Base-by-base conservation (phyloP, 2,113 vertebrate species). In the Terrapene triunguis region DNA sequence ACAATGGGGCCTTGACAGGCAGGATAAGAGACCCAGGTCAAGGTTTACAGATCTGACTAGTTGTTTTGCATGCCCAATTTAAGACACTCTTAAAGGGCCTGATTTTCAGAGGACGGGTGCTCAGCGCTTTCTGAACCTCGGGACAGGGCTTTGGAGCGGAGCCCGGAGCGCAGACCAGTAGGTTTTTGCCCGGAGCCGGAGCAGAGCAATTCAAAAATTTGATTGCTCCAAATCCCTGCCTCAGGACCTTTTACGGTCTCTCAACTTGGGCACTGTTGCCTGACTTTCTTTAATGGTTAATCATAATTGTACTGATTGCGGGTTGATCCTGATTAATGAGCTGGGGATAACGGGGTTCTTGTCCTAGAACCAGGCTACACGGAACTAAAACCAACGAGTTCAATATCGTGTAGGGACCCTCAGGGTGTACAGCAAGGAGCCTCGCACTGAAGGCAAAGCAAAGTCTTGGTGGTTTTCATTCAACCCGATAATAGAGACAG, bases 31-130 rank as follows among this genome's bases (percentile, higher is more conserved):
- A 44, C 38, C 35, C 35, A 38, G 35, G 65, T 16, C 38, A 14
- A 11, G 42, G 38, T 13, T 6, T 25, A 11, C 42, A 76, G 42
- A 14, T 11, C 6, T 76, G 42, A 44, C 10, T 42, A 22, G 38
- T 9, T 74, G 42, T 44, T 76, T 76, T 25, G 21, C 4, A 11
- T 38, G 42, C 19, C 44, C 9, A 1, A 0, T 50, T 42, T 22
- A 19, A 89, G 76, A 65, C 7, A 5, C 25, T 82, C 94, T 65
- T 32, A 80, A 89, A 92, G 82, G 54, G 48, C 10, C 13, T 85
- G 51, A 2, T 54, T 88, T 90, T 82, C 25, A 72, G n/a, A 38
- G 69, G 8, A 38, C 9, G 5, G 69, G 17, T 21, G 17, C n/a
- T 42, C 9, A 62, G 29, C 59, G 32, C 59, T 62, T 25, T 32